Base-by-base conservation (phyloP, 2,888 invertebrate genomes). In the Patella pellucida region DNA sequence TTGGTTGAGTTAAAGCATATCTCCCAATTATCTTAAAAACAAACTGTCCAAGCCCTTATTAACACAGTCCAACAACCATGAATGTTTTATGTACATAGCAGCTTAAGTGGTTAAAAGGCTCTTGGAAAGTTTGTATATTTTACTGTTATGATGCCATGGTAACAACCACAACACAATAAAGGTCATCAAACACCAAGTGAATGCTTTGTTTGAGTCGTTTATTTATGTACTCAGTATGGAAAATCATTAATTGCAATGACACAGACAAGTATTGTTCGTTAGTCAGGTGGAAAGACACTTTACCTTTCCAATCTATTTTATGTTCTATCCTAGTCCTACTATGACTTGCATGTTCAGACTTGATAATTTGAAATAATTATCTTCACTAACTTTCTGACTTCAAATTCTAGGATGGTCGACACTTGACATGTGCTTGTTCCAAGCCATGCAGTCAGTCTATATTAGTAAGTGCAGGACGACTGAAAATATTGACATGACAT, bases 81-180 rank as follows among this genome's bases (percentile, higher is more conserved):
- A 41, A 41, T 41, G 41, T 41, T 41, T 41, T 41, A 41, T 41
- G 41, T 41, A 41, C 41, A 41, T 41, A 41, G 41, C 41, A 62
- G 72, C 50, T 72, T n/a, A 72, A 72, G 72, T 72, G 62, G 23
- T 62, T 72, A 72, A 19, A 72, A 50, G n/a, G 62, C 51, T 67
- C 50, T 14, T 23, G 51, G 62, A 67, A 31, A 62, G 62, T 72
- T 50, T 62, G 72, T 72, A 72, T 72, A 72, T 72, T 72, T 72
- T 62, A 67, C 27, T 72, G 72, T 72, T 72, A 62, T 72, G 72
- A 67, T 72, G 62, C 62, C 72, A 72, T 72, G 72, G 72, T 31
- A 54, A 72, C 72, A 56, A 72, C 16, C 67, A 41, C 19, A 62
- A 19, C 56, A 62, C 51, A 72, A 72, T 62, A 62, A 67, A 56